Conservation (phyloP, 2,797 vertebrate genomes). For the Sebastes umbrosus region DNA sequence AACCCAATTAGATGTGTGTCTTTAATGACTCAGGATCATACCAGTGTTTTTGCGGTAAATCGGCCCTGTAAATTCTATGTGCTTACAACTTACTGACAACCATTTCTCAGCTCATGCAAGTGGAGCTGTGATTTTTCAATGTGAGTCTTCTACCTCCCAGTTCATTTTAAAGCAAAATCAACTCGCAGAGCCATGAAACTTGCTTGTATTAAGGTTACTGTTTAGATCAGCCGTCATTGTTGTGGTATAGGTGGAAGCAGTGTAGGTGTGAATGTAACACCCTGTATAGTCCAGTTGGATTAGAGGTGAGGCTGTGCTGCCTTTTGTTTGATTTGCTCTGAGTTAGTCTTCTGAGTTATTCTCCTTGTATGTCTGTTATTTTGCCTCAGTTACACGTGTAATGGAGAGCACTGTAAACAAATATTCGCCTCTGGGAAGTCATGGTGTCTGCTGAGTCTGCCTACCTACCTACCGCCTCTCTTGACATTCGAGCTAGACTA, state of each 20-base stretch:
- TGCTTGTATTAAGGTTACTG: too few relatives aligned
- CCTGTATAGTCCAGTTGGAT: background rate
- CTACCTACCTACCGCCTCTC: background rate
- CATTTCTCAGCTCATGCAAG: background rate
- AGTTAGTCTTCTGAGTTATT: too few relatives aligned
- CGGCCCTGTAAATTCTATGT: background rate
- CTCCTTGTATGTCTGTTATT: too few relatives aligned
- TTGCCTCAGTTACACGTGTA: background rate
- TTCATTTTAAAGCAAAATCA: too few relatives aligned
- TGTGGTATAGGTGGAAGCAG: too few relatives aligned
- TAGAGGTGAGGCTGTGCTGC: too few relatives aligned
- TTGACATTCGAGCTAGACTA: background rate
- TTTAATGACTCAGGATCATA: background rate
- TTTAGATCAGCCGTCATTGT: too few relatives aligned
- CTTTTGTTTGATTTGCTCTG: too few relatives aligned
- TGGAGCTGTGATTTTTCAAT: background rate
- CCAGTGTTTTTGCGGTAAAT: background rate
- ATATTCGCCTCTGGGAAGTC: background rate
- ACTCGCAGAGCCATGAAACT: too few relatives aligned
- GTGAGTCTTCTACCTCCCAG: too few relatives aligned
- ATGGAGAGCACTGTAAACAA: background rate
- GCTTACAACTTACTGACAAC: background rate
- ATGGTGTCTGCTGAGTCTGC: background rate
- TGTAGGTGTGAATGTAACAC: too few relatives aligned
- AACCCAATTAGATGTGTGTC: background rate